phyloP scores from a whole-genome alignment of 2,888 invertebrate genomes.

The Ochropleura leucogaster region DNA sequence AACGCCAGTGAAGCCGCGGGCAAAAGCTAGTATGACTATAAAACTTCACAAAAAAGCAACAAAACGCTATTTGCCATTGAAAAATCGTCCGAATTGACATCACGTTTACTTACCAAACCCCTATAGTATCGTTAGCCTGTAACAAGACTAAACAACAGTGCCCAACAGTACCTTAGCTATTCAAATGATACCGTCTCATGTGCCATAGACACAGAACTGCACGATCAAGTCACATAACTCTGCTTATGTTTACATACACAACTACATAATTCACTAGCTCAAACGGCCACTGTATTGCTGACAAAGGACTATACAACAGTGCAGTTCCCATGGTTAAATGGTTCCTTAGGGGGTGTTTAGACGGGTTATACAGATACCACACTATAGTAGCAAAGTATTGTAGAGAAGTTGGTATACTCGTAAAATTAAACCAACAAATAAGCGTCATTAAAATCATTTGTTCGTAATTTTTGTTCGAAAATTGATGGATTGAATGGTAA shows the following conservation, averaged over 20 bases:
- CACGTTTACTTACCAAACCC: background rate
- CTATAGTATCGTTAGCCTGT: background rate
- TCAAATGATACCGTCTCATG: constrained; percentile 11
- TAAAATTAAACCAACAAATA: no score
- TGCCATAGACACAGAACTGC: constrained; percentile 18
- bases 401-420: no score
- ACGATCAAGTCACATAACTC: constrained; percentile 40
- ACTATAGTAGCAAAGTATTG: background rate
- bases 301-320: constrained; percentile 34
- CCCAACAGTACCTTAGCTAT: background rate
- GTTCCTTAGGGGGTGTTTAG: background rate
- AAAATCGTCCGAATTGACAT: no score
- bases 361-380: background rate
- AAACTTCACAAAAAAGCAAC: no score
- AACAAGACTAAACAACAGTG: background rate
- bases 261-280: constrained; percentile 40
- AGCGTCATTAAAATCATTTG: no score
- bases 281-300: constrained; percentile 31
- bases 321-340: constrained; percentile 24
- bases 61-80: no score
- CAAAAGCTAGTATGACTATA: no score
- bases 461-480: no score
- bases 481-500: no score
- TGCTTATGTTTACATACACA: constrained; percentile 1
- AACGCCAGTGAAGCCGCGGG: no score